Evolutionary conservation across 2,888 invertebrate species (phyloP), one percentile per base, ranked within the genome.

Genomic region (Xestobium rufovillosum): DNA sequence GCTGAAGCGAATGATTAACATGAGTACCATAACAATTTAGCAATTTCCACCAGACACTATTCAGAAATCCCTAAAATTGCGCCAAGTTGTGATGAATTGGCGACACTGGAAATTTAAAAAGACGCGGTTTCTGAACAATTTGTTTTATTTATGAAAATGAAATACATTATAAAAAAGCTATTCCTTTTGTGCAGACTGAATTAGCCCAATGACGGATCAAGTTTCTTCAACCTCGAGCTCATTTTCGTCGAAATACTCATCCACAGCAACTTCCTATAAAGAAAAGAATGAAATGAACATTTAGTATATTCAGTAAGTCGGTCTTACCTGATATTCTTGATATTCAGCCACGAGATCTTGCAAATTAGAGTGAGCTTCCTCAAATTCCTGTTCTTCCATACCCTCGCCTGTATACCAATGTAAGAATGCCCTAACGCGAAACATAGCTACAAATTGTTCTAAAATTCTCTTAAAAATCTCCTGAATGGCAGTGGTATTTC

Each of bases 361-460:
- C 23, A 19, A 8, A 19, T 19, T 19, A 8, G 23, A 19, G n/a
- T 19, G 23, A 19, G 23, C 23, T 19, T 19, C 23, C 6, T 19
- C 6, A 19, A 19, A 19, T n/a, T 19, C 23, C n/a, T 19, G 6
- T 8, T 8, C n/a, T n/a, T 19, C 23, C 23, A 19, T 19, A 6
- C 23, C 23, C n/a, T 19, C 23, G n/a, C 23, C 23, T 19, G 23
- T 19, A n/a, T 19, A 19, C 23, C 23, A 19, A n/a, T 19, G 23
- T n/a, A 19, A 19, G n/a, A 19, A 19, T 19, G 23, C 23, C n/a
- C n/a, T 19, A 19, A 19, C 23, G 6, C 23, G 6, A 19, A 19
- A 19, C 23, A 19, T 19, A 8, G 23, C 23, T n/a, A n/a, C 23
- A 19, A 19, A 19, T 19, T 19, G 23, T n/a, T 19, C 23, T 8